phyloP scores from a whole-genome alignment of 2,113 vertebrate species.

The Tinamus guttatus region DNA sequence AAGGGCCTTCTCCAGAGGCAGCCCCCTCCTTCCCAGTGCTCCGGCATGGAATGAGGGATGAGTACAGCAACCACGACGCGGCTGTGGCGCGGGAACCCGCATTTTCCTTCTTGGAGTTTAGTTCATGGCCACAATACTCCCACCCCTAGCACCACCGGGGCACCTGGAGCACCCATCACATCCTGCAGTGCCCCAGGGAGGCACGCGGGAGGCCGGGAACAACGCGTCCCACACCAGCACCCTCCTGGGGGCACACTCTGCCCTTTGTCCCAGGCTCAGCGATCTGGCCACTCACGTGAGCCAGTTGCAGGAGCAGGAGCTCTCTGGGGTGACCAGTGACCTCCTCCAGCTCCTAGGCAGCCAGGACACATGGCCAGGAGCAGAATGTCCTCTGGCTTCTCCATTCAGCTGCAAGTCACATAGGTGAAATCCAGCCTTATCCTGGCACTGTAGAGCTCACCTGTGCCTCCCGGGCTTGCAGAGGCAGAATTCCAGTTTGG shows the following conservation, averaged over 20 bases:
- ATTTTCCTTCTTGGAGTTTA: fast-evolving
- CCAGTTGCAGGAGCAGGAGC: not conserved
- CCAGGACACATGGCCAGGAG: not conserved
- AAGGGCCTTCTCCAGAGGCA: not conserved
- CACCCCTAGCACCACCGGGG: not conserved
- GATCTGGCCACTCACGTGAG: not conserved
- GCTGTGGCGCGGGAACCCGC: not conserved
- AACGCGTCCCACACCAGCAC: not conserved
- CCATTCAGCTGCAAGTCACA: not conserved
- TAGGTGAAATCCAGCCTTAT: not conserved
- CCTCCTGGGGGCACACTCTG: fast-evolving
- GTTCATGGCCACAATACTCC: not conserved
- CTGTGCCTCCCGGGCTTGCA: not conserved
- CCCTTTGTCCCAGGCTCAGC: not conserved
- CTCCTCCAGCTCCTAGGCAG: not conserved
- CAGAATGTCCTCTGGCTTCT: not conserved
- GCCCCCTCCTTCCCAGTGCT: not conserved
- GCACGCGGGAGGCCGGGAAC: not conserved
- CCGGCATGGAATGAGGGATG: not conserved
- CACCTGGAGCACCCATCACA: not conserved
- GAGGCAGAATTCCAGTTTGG: not conserved
- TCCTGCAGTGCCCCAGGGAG: not conserved
- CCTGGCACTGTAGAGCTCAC: not conserved
- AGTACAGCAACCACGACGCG: too few species aligned
- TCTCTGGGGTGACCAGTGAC: not conserved